These are phyloP conservation scores for Mugil cephalus DNA, from an alignment of 2,113 vertebrate genomes.

Conservation along the genomic window DNA sequence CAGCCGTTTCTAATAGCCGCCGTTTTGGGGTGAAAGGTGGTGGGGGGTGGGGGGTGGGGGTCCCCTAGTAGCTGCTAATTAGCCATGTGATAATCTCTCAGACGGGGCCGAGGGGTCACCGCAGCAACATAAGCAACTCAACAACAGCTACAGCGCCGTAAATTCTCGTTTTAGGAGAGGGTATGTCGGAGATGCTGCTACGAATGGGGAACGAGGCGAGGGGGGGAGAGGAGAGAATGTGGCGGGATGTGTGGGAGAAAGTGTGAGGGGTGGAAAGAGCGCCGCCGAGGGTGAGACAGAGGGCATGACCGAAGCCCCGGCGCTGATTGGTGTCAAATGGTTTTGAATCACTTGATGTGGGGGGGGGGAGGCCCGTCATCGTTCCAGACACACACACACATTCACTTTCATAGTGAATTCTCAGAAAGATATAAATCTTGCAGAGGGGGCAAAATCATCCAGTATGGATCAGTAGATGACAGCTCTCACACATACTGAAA, in stretches of 20 bases:
- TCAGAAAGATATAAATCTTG: slow-evolving; percentile 66
- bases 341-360: slow-evolving; percentile 73
- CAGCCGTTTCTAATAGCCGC: slow-evolving; percentile 43
- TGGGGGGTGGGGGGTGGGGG: no score
- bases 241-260: slow-evolving; percentile 31
- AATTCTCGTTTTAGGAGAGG: slow-evolving; percentile 30
- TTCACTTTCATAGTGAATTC: slow-evolving; percentile 33
- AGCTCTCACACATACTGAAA: slow-evolving; percentile 43
- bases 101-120: slow-evolving; percentile 40
- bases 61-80: slow-evolving; percentile 45
- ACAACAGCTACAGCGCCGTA: slow-evolving; percentile 22
- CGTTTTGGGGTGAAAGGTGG: slow-evolving; percentile 42
- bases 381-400: slow-evolving; percentile 31
- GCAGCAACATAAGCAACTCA: slow-evolving; percentile 33
- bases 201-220: slow-evolving; percentile 14
- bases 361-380: slow-evolving; percentile 60
- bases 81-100: slow-evolving; percentile 53
- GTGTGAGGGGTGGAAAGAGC: slow-evolving; percentile 32
- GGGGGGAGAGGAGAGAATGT: slow-evolving; percentile 1
- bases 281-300: slow-evolving; percentile 48
- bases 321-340: slow-evolving; percentile 81
- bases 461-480: slow-evolving; percentile 72
- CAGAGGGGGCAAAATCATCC: slow-evolving; percentile 54
- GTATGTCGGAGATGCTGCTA: slow-evolving; percentile 28
- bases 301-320: slow-evolving; percentile 54